Conservation (phyloP, 1,140 invertebrate genomes). For the Triops cancriformis region DNA sequence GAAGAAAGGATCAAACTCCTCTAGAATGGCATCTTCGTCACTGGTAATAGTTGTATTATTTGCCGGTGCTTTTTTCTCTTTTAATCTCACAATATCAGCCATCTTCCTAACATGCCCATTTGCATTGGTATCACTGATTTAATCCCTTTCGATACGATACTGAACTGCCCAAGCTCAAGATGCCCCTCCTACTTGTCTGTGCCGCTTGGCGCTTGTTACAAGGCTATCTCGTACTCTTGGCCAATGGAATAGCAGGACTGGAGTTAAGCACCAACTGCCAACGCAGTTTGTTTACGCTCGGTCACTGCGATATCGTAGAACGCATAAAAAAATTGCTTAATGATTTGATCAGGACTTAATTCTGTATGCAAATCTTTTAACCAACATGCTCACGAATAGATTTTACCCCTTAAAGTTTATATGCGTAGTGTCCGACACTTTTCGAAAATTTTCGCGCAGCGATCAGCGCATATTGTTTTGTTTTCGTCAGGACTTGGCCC, state of each 20-base stretch:
- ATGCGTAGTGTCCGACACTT: too few relatives aligned
- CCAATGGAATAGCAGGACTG: too few relatives aligned
- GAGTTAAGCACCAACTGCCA: too few relatives aligned
- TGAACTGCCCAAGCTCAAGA: not conserved
- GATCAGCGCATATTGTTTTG: not conserved
- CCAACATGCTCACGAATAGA: too few relatives aligned
- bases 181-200: not conserved
- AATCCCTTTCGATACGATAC: not conserved
- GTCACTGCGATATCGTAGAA: too few relatives aligned
- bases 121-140: not conserved
- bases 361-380: too few relatives aligned
- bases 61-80: constrained; percentile 40
- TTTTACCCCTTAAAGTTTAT: too few relatives aligned
- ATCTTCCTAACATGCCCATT: not conserved
- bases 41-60: constrained; percentile 72
- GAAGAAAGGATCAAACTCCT: constrained; percentile 64
- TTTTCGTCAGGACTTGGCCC: not conserved
- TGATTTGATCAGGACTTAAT: too few relatives aligned
- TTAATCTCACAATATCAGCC: constrained; percentile 10
- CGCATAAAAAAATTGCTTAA: too few relatives aligned
- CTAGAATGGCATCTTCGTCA: constrained; percentile 60
- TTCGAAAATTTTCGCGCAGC: not conserved
- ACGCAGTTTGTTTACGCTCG: too few relatives aligned
- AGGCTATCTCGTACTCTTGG: too few relatives aligned
- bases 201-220: not conserved